Evolutionary conservation across 2,888 invertebrate genomes (phyloP), one percentile per base, ranked within the genome.

Genomic region (Dicranocentrus wangi): DNA sequence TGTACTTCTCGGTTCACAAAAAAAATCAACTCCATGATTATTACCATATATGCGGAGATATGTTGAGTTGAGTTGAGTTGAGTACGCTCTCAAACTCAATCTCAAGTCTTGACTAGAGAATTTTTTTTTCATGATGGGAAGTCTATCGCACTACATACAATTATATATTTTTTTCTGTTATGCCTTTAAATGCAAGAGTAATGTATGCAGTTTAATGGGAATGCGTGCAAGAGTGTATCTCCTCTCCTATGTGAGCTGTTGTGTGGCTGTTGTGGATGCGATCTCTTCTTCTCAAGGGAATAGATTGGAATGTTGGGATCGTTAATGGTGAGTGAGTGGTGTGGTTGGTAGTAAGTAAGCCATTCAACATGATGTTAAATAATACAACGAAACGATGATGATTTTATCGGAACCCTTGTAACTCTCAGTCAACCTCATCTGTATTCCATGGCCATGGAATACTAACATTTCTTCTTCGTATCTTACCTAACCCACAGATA

Each of bases 81-180:
- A n/a, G n/a, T n/a, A n/a, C n/a, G n/a, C n/a, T n/a, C n/a, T n/a
- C 39, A 63, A 63, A n/a, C n/a, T n/a, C n/a, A n/a, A 63, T 63
- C 63, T 21, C n/a, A 63, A 21, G 7, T 23, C 43, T 42, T 25
- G 3, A 63, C 13, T 42, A n/a, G 19, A n/a, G n/a, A n/a, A n/a
- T n/a, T n/a, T n/a, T n/a, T n/a, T 42, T 63, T 55, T 42, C 42
- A 19, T 42, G 63, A 60, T 28, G 60, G n/a, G 32, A 60, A 60
- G 60, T 3, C 15, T 32, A n/a, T n/a, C n/a, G 3, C 32, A 32
- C 32, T 10, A 32, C 5, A 32, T 47, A 47, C 47, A 47, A 10
- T n/a, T 47, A 10, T 47, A 47, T 47, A 32, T 32, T 7, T 7
- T 32, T 32, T 32, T 32, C n/a, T n/a, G n/a, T n/a, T n/a, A n/a